Conservation (phyloP, 2,797 vertebrate species). For the Rhyacichthys aspro region DNA sequence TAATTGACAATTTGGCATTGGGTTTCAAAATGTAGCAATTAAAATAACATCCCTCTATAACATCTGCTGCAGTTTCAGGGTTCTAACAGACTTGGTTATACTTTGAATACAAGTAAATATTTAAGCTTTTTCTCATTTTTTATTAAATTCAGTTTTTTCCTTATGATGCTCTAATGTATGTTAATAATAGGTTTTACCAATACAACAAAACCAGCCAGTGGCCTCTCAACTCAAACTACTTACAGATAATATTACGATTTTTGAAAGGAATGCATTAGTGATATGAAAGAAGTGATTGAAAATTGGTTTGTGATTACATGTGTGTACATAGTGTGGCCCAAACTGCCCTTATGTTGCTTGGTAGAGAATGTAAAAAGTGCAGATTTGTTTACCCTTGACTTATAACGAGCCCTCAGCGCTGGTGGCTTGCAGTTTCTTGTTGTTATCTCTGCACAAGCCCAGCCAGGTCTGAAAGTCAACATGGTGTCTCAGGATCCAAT, state of each 20-base stretch:
- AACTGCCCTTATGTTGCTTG: background rate
- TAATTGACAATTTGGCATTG: too few relatives aligned
- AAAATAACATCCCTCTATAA: too few relatives aligned
- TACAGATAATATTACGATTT: background rate
- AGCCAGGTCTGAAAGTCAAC: slow-evolving; percentile 16
- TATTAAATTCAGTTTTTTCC: too few relatives aligned
- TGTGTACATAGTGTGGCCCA: background rate
- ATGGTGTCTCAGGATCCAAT: slow-evolving; percentile 16
- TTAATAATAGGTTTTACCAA: too few relatives aligned
- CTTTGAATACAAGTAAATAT: background rate
- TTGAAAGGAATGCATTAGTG: background rate
- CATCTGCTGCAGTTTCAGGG: background rate
- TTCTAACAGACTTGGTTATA: background rate
- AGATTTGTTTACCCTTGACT: slow-evolving; percentile 16
- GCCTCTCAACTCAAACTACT: background rate
- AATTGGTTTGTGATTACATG: background rate
- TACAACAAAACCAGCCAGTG: background rate
- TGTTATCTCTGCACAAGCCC: slow-evolving; percentile 6
- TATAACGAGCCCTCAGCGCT: background rate
- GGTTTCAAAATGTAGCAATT: too few relatives aligned
- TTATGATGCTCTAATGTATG: too few relatives aligned
- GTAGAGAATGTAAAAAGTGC: background rate
- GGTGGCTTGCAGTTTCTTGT: background rate
- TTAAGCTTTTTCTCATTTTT: background rate
- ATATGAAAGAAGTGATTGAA: background rate